Base-by-base conservation (phyloP, 1,140 invertebrate species). In the Cotesia glomerata region DNA sequence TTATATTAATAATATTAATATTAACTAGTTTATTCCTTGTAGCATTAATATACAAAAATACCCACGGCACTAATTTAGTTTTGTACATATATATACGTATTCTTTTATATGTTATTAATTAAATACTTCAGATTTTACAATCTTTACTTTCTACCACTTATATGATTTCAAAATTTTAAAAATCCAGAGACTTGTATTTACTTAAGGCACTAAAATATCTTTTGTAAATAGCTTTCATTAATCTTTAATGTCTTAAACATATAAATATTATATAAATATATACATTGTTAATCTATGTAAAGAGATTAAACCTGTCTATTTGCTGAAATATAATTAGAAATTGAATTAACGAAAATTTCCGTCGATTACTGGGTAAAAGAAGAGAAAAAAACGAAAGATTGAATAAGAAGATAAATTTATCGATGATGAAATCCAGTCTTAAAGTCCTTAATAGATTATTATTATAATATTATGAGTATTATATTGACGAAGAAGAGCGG, bases 61-160 rank as follows among this genome's bases (percentile, higher is more conserved):
- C 73, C 72, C 78, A 79, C 79, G 80, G 75, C 77, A 75, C 78
- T 81, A 75, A 80, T 64, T 77, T n/a, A 45, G 32, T 82, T 77
- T 81, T 84, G 81, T 84, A 83, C 78, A 83, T 45, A 45, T 45
- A 45, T 45, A 45, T 11, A 45, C 11, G 39, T 83, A 83, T 78
- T 82, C 79, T 78, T 81, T 78, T 76, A 70, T 74, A 69, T 75
- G 59, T 69, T 58, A 68, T 39, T 52, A 26, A 13, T 26, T 16
- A 56, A 26, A 26, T 26, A 26, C 26, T 26, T 26, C 3, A 26
- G 26, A 26, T 2, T 26, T 26, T 26, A 26, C 26, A 26, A 2
- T 26, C 26, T 11, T 45, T 45, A 45, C 11, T 11, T 45, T 45
- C 3, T 45, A 45, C 11, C 39, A 45, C 8, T 45, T 45, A 45